Evolutionary conservation across 2,113 vertebrate genomes (phyloP).

Genomic region (Corythoichthys intestinalis): DNA sequence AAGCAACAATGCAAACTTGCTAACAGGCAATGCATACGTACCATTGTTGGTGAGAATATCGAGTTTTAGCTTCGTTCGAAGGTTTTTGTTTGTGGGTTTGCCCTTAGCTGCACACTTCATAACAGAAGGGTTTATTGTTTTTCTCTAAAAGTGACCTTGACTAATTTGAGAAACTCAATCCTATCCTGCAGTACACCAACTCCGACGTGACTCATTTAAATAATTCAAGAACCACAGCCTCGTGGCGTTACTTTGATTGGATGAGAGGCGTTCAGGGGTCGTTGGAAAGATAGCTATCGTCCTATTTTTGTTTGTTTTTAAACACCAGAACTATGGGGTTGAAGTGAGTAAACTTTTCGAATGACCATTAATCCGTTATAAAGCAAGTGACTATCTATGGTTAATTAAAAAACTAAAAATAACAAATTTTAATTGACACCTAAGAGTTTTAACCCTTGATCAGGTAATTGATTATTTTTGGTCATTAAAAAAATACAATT

Average conservation of each 20-base stretch:
- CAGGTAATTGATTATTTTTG: too few species aligned
- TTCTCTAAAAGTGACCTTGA: background rate
- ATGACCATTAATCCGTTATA: too few species aligned
- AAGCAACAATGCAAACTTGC: background rate
- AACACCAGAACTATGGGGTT: too few species aligned
- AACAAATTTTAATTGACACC: too few species aligned
- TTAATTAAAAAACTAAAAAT: too few species aligned
- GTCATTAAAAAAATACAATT: too few species aligned
- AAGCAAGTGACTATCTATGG: too few species aligned
- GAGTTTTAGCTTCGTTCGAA: background rate
- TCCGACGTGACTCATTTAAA: too few species aligned
- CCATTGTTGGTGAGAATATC: background rate
- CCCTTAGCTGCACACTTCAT: background rate
- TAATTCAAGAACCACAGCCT: background rate
- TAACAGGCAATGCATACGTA: background rate
- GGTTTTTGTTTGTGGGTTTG: background rate
- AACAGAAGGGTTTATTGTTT: background rate
- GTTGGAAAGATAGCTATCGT: background rate
- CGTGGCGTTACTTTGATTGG: background rate
- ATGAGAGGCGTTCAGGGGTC: background rate
- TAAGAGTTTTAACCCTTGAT: too few species aligned
- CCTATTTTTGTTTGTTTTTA: background rate
- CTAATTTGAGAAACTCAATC: background rate
- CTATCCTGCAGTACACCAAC: too few species aligned
- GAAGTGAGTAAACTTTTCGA: too few species aligned